phyloP scores from a whole-genome alignment of 1,140 invertebrate genomes.

The Aethina tumida region DNA sequence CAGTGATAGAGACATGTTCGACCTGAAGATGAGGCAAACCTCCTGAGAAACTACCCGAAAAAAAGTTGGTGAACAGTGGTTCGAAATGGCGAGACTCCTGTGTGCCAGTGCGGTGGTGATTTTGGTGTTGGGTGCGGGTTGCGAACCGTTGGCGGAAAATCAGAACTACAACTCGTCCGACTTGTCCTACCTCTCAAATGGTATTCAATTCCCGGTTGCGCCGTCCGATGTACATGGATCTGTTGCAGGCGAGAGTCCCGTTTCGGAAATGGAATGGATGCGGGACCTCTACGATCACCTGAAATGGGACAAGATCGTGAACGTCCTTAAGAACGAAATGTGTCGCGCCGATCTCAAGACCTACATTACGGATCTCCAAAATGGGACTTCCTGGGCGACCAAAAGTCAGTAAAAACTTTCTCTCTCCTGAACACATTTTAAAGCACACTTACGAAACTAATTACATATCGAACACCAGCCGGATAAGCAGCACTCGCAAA shows the following conservation, averaged over 20 bases:
- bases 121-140: conserved; percentile 10
- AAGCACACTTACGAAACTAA: conserved; percentile 6
- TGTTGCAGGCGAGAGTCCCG: conserved; percentile 5
- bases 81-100: conserved; percentile 2
- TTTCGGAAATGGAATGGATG: conserved; percentile 50
- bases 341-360: conserved; percentile 46
- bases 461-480: conserved; percentile 21
- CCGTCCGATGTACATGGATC: conserved; percentile 12
- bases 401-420: conserved; percentile 49
- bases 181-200: conserved; percentile 31
- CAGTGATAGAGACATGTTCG: neutral
- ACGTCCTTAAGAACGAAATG: conserved; percentile 36
- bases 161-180: conserved; percentile 31
- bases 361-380: conserved; percentile 45
- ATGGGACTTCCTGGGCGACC: conserved; percentile 55
- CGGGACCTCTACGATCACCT: conserved; percentile 53
- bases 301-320: conserved; percentile 42
- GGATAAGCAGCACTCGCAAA: too few species aligned
- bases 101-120: conserved; percentile 1
- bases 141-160: conserved; percentile 7
- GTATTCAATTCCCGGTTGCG: conserved; percentile 31
- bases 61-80: neutral
- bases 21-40: neutral
- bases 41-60: neutral
- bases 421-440: conserved; percentile 6